phyloP scores from a whole-genome alignment of 2,113 vertebrate species.

The Phrynocephalus versicolor region DNA sequence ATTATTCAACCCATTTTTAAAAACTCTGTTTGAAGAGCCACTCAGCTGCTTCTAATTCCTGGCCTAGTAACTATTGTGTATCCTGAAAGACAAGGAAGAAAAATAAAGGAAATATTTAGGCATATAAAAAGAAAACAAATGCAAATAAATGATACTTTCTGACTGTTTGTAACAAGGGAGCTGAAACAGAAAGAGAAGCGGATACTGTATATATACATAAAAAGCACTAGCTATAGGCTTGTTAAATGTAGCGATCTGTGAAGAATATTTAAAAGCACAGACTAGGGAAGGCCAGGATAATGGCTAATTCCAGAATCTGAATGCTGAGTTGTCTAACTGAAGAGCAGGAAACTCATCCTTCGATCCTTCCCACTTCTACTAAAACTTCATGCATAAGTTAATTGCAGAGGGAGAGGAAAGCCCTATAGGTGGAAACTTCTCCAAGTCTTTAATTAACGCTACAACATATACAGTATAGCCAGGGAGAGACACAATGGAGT shows the following conservation, averaged over 20 bases:
- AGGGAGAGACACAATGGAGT: slow-evolving; percentile 43
- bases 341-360: slow-evolving; percentile 36
- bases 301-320: rapidly evolving
- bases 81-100: not conserved
- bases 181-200: rapidly evolving
- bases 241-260: too few species aligned
- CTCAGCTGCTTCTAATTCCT: not conserved
- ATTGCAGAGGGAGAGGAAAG: slow-evolving; percentile 75
- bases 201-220: not conserved
- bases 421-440: slow-evolving; percentile 73
- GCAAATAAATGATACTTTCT: not conserved
- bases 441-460: slow-evolving; percentile 78
- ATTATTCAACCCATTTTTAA: not conserved
- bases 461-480: slow-evolving; percentile 37
- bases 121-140: not conserved
- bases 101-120: not conserved
- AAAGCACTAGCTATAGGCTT: too few species aligned
- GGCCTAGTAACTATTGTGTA: not conserved
- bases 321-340: slow-evolving; percentile 1
- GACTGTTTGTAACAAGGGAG: not conserved
- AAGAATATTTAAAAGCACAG: not conserved
- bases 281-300: not conserved
- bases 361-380: slow-evolving; percentile 61
- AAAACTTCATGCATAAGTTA: slow-evolving; percentile 75
- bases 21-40: not conserved